Evolutionary conservation across 2,113 vertebrate species (phyloP), one percentile per base, ranked within the genome.

Genomic region (Platichthys stellatus): DNA sequence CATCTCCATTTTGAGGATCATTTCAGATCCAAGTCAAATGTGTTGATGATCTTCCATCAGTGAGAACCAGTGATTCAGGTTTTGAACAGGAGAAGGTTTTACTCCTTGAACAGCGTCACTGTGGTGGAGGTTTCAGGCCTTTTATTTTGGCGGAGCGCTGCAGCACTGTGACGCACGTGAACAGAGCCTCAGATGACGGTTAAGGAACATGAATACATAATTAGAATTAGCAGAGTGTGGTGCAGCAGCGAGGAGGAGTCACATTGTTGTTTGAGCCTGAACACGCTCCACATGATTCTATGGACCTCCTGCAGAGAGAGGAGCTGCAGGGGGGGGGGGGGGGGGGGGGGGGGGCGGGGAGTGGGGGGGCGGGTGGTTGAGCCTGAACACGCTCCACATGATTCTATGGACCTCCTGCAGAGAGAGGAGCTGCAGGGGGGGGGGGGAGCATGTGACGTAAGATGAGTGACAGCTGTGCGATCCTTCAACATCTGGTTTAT

Each of bases 211-310:
- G 23, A 67, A 28, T 24, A 58, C 62, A 31, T 17, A 58, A 35
- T 63, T 1, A 43, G 38, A n/a, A 18, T 66, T 6, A 51, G 24
- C 23, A 18, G 63, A 45, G 38, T 63, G 38, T 51, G 49, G 47
- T 7, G 14, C 15, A 11, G 75, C 24, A 12, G 26, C 2, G 62
- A 78, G n/a, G 53, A 78, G 40, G 47, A 60, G 45, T 43, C 3
- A 15, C 11, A 3, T 18, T 38, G 66, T 58, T 64, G 62, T 78
- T 72, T 71, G 54, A 28, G 62, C 69, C 2, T 56, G 28, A 72
- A 60, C 45, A 8, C 23, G 28, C 31, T 18, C 21, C 6, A 54
- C 24, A 72, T 62, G 69, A 54, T 61, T 14, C 23, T 14, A 3
- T 1, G 63, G 47, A 56, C 20, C 20, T 0, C 76, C 63, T 31